Evolutionary conservation across 1,140 invertebrate genomes (phyloP).

Genomic region (Temnothorax nylanderi): DNA sequence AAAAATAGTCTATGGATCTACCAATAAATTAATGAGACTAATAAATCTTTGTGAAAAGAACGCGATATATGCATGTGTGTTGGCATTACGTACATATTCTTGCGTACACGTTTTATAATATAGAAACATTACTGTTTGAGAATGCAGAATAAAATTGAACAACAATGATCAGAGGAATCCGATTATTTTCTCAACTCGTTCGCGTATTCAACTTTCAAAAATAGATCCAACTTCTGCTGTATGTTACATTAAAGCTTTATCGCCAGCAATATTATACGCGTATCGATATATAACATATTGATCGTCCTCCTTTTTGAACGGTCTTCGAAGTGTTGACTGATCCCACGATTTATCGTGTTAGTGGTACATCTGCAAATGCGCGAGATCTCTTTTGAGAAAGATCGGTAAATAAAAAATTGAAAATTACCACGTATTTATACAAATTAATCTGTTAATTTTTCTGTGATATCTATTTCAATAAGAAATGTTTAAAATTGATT

Average conservation of each 20-base stretch:
- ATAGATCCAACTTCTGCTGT: background rate
- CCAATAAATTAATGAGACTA: background rate
- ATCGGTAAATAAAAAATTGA: background rate
- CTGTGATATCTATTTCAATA: background rate
- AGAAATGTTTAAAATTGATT: background rate
- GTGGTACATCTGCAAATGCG: background rate
- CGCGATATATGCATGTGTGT: background rate
- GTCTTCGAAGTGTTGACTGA: background rate
- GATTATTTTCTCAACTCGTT: background rate
- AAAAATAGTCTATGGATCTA: background rate
- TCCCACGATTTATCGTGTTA: background rate
- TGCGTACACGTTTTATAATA: background rate
- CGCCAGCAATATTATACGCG: background rate
- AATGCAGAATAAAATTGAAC: background rate
- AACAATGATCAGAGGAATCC: background rate
- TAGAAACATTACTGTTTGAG: background rate
- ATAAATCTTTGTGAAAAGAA: background rate
- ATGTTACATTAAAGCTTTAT: background rate
- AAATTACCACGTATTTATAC: background rate
- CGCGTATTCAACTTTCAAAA: background rate
- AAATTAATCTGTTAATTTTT: constrained; percentile 7
- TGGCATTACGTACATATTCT: background rate
- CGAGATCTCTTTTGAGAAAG: background rate
- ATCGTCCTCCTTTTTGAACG: constrained; percentile 5
- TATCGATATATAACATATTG: constrained; percentile 12